phyloP scores from a whole-genome alignment of 2,797 vertebrate genomes.

The Parambassis ranga region DNA sequence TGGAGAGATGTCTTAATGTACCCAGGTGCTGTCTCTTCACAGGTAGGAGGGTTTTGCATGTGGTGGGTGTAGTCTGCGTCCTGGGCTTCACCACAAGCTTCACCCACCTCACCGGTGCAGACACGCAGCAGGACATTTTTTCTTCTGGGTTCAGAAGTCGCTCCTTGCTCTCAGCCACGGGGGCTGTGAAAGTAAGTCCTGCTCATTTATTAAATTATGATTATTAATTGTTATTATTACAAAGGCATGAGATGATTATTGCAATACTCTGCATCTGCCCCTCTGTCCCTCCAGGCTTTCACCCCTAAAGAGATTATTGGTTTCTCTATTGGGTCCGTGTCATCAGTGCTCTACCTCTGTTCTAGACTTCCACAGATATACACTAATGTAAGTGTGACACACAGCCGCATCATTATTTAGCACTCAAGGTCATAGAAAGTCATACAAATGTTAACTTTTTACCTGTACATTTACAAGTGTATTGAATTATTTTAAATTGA shows the following conservation, averaged over 20 bases:
- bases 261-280: background rate
- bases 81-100: constrained; percentile 69
- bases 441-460: no score
- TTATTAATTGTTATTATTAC: no score
- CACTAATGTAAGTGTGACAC: constrained; percentile 89
- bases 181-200: constrained; percentile 39
- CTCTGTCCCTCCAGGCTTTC: constrained; percentile 80
- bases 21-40: constrained; percentile 6
- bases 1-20: constrained; percentile 14
- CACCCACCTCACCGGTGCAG: constrained; percentile 11
- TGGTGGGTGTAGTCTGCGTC: constrained; percentile 71
- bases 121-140: background rate
- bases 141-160: constrained; percentile 75
- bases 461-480: no score
- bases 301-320: constrained; percentile 86
- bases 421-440: no score
- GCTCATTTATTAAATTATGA: constrained; percentile 15
- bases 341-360: constrained; percentile 89
- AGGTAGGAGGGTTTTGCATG: constrained; percentile 70
- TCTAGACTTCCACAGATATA: constrained; percentile 93
- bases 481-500: no score
- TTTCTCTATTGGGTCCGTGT: constrained; percentile 87
- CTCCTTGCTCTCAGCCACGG: constrained; percentile 70
- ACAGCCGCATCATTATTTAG: no score
- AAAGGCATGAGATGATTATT: no score